Conservation (phyloP, 2,888 invertebrate species). For the Tuberolachnus salignus region DNA sequence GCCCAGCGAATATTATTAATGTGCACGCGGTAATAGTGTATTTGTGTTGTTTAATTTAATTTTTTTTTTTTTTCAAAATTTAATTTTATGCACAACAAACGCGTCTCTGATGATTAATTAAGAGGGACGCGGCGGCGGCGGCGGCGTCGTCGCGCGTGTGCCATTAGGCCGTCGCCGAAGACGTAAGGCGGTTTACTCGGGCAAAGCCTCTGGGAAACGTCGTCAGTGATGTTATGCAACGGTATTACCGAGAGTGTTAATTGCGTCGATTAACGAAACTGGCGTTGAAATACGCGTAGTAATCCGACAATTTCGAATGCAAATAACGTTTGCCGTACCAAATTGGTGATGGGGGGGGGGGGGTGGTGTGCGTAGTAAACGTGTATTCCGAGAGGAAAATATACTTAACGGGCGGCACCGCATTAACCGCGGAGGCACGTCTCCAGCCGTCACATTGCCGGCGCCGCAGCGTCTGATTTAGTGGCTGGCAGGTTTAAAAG, state of each 20-base stretch:
- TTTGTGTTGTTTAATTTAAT: background rate
- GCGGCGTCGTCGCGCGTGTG: constrained; percentile 22
- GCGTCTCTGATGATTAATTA: constrained; percentile 25
- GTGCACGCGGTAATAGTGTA: background rate
- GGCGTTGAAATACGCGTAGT: constrained; percentile 32
- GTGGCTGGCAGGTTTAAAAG: background rate
- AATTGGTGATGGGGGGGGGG: too few relatives aligned
- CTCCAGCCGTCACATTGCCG: background rate
- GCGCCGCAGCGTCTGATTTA: constrained; percentile 41
- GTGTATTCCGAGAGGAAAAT: background rate
- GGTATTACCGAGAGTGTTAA: constrained; percentile 38
- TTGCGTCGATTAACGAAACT: constrained; percentile 55
- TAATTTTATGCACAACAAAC: background rate
- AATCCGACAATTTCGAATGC: constrained; percentile 55
- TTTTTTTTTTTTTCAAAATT: too few relatives aligned
- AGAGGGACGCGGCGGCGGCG: constrained; percentile 5
- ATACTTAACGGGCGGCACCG: constrained; percentile 6
- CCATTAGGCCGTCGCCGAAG: constrained; percentile 3
- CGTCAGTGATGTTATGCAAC: constrained; percentile 37
- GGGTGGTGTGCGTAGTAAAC: background rate
- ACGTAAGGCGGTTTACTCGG: background rate
- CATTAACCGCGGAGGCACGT: constrained; percentile 52
- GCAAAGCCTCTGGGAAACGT: constrained; percentile 42
- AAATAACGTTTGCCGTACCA: constrained; percentile 47
- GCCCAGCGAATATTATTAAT: background rate